phyloP scores from a whole-genome alignment of 1,140 invertebrate species.

The Matsumurasca onukii region DNA sequence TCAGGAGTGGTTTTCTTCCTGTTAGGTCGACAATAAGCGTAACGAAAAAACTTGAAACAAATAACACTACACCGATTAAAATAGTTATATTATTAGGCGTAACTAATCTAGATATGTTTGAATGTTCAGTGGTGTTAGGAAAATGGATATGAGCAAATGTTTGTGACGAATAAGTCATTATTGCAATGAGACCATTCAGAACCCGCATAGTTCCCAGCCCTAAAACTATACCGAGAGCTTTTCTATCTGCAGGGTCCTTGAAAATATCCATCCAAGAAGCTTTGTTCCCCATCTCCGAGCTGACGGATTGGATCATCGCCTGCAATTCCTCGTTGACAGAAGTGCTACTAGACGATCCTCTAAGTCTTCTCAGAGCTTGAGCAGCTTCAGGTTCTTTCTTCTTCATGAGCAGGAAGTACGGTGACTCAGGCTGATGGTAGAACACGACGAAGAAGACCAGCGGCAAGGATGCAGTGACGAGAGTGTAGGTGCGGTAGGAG shows the following conservation, averaged over 20 bases:
- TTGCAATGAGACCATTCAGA: constrained; percentile 36
- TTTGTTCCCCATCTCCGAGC: constrained; percentile 25
- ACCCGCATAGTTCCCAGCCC: constrained; percentile 33
- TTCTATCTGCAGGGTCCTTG: constrained; percentile 26
- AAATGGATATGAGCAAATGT: constrained; percentile 34
- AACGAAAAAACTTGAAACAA: constrained; percentile 49
- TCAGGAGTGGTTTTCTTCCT: constrained; percentile 54
- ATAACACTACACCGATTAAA: constrained; percentile 37
- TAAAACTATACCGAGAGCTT: constrained; percentile 37
- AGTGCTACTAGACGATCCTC: constrained; percentile 46
- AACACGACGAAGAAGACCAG: constrained; percentile 65
- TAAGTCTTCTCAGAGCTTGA: constrained; percentile 62
- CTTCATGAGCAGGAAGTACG: constrained; percentile 64
- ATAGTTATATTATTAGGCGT: constrained; percentile 33
- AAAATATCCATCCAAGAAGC: constrained; percentile 34
- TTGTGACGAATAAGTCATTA: constrained; percentile 37
- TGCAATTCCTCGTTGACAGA: constrained; percentile 33
- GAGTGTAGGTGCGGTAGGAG: constrained; percentile 64
- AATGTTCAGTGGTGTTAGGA: too few species aligned
- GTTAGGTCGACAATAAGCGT: constrained; percentile 43
- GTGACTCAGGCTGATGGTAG: constrained; percentile 78
- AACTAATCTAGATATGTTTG: constrained; percentile 1
- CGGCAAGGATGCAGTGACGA: constrained; percentile 60
- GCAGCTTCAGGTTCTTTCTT: constrained; percentile 62
- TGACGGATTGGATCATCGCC: constrained; percentile 33